These are phyloP conservation scores for Drosophila testacea DNA, from an alignment of 2,888 invertebrate genomes.

Conservation along the genomic window DNA sequence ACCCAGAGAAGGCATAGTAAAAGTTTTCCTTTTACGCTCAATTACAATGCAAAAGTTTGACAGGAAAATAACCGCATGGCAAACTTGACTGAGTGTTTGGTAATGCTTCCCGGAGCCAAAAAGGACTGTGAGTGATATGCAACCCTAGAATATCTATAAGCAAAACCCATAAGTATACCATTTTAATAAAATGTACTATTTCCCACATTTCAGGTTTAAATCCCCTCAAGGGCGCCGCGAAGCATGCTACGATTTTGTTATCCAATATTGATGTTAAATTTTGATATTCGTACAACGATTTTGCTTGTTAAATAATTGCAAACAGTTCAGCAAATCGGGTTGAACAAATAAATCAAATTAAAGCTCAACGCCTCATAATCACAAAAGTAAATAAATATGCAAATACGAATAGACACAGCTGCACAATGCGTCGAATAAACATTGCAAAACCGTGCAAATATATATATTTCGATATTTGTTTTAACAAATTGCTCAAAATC, in stretches of 20 bases:
- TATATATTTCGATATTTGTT: slow-evolving; percentile 66
- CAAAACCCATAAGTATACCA: not conserved
- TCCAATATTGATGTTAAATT: slow-evolving; percentile 4
- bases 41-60: slow-evolving; percentile 80
- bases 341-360: slow-evolving; percentile 74
- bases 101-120: slow-evolving; percentile 40
- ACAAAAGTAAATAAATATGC: slow-evolving; percentile 67
- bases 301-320: slow-evolving; percentile 44
- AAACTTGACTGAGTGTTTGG: slow-evolving; percentile 62
- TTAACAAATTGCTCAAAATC: slow-evolving; percentile 79
- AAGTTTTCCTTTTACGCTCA: slow-evolving; percentile 81
- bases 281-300: slow-evolving; percentile 23
- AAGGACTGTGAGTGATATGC: not conserved
- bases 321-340: slow-evolving; percentile 41
- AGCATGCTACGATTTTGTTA: slow-evolving; percentile 19
- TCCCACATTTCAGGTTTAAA: too few species aligned
- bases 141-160: not conserved
- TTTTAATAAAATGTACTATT: not conserved
- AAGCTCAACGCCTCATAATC: slow-evolving; percentile 72
- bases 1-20: slow-evolving; percentile 50
- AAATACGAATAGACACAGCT: slow-evolving; percentile 32
- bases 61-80: slow-evolving; percentile 77
- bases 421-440: slow-evolving; percentile 37
- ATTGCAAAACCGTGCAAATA: slow-evolving; percentile 22
- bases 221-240: not conserved